Evolutionary conservation across 2,797 vertebrate genomes (phyloP).

Genomic region (Bryconaethiops microstoma): DNA sequence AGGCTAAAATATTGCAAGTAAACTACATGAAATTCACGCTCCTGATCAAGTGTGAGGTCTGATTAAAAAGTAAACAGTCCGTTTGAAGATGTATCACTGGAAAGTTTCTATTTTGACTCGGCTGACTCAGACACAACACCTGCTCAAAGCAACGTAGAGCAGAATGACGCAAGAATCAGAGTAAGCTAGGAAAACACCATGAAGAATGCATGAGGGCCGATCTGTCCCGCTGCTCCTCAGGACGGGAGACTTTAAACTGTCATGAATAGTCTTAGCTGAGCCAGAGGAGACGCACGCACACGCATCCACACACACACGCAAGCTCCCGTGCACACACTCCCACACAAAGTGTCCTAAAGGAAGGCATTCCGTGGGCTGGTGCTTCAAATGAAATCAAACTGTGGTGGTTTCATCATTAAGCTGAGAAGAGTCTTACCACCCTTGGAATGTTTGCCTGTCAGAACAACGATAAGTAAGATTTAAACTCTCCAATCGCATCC

Average conservation of each 20-base stretch:
- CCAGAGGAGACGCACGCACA: constrained; percentile 27
- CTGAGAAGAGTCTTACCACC: constrained; percentile 87
- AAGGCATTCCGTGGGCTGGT: constrained; percentile 6
- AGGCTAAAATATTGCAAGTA: constrained; percentile 9
- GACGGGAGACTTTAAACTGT: constrained; percentile 31
- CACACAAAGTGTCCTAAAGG: constrained; percentile 50
- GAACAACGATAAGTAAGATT: constrained; percentile 60
- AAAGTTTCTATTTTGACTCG: constrained; percentile 20
- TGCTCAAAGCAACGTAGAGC: constrained; percentile 37
- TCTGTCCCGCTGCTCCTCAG: constrained; percentile 19
- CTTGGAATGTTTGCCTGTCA: constrained; percentile 90
- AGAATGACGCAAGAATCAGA: constrained; percentile 51
- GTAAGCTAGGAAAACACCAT: constrained; percentile 38
- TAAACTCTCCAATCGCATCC: not conserved
- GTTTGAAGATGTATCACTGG: not conserved
- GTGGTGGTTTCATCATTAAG: constrained; percentile 47
- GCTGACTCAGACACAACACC: constrained; percentile 41
- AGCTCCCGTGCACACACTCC: not conserved
- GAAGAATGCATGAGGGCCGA: constrained; percentile 43
- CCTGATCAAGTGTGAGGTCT: not conserved
- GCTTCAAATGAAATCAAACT: not conserved
- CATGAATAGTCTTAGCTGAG: constrained; percentile 10
- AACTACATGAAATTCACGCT: not conserved
- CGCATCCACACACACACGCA: not conserved
- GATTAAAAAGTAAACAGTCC: constrained; percentile 9